A percentile compares a stretch with the other conserved stretches of the same genome.
These are phyloP conservation scores for Albula goreensis DNA, from an alignment of 2,113 vertebrate genomes.

Conservation along the genomic window DNA sequence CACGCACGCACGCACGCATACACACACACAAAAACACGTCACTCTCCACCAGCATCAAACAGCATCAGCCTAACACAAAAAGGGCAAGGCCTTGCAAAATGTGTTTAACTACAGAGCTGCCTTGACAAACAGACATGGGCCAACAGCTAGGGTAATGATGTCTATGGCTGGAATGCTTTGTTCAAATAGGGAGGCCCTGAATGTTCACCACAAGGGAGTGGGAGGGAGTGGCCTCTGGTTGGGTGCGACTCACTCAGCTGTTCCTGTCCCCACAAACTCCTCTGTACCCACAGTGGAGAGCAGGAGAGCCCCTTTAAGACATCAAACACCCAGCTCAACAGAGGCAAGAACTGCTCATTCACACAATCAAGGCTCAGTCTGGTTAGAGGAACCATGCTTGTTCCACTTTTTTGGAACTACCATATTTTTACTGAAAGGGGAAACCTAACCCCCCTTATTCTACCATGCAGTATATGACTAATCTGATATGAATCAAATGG, in stretches of 20 bases:
- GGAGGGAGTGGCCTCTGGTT: slow-evolving; percentile 7
- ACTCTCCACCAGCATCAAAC: not conserved
- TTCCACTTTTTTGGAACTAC: not conserved
- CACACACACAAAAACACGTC: not conserved
- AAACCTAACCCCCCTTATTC: slow-evolving; percentile 33
- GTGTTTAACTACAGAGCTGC: not conserved
- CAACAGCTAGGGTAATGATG: not conserved
- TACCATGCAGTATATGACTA: slow-evolving; percentile 48
- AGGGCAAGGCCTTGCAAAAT: not conserved
- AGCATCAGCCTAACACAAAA: not conserved
- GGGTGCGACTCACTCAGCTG: not conserved
- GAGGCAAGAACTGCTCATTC: not conserved
- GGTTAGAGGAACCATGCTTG: not conserved
- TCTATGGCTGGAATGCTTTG: not conserved
- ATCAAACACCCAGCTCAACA: not conserved
- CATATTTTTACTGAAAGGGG: slow-evolving; percentile 18
- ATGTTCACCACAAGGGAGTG: slow-evolving; percentile 1
- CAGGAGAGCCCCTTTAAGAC: not conserved
- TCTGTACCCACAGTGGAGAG: not conserved
- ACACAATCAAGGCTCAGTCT: not conserved
- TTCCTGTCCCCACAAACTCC: not conserved
- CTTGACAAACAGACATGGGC: slow-evolving; percentile 15
- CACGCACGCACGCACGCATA: not conserved
- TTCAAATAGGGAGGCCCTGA: slow-evolving; percentile 6
- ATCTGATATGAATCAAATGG: slow-evolving; percentile 48